These are phyloP conservation scores for Lasioglossum albipes DNA, from an alignment of 1,140 invertebrate genomes.

Conservation along the genomic window DNA sequence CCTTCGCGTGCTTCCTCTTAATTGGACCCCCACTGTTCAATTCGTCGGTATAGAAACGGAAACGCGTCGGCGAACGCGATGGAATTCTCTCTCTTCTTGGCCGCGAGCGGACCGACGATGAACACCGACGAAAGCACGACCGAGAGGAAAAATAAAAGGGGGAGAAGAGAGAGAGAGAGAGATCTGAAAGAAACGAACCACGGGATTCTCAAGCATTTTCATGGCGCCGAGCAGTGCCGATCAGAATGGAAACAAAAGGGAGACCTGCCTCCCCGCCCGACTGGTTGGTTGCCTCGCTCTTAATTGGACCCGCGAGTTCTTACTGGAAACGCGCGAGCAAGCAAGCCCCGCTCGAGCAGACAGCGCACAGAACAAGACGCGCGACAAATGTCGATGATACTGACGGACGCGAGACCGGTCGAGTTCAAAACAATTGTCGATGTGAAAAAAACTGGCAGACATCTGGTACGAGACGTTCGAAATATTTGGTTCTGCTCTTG, in stretches of 20 bases:
- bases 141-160: background rate
- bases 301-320: slow-evolving; percentile 41
- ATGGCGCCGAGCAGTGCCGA: slow-evolving; percentile 45
- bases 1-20: slow-evolving; percentile 75
- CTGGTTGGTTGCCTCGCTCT: slow-evolving; percentile 16
- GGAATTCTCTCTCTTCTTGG: slow-evolving; percentile 41
- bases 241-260: slow-evolving; percentile 47
- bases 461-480: too few species aligned
- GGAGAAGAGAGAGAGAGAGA: background rate
- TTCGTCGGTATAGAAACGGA: slow-evolving; percentile 68
- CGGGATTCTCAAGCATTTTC: slow-evolving; percentile 56
- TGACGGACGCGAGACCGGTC: too few species aligned
- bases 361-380: background rate
- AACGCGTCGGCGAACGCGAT: slow-evolving; percentile 61
- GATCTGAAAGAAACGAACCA: background rate
- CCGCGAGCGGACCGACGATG: slow-evolving; percentile 10
- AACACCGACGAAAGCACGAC: background rate
- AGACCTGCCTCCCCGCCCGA: background rate
- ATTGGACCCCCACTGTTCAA: slow-evolving; percentile 69
- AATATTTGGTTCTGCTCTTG: too few species aligned
- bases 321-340: background rate
- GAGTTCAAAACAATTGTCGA: too few species aligned
- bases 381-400: slow-evolving; percentile 44
- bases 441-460: too few species aligned
- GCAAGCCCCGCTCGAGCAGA: background rate